These are phyloP conservation scores for Anoplolepis gracilipes DNA, from an alignment of 1,140 invertebrate species.

Conservation along the genomic window DNA sequence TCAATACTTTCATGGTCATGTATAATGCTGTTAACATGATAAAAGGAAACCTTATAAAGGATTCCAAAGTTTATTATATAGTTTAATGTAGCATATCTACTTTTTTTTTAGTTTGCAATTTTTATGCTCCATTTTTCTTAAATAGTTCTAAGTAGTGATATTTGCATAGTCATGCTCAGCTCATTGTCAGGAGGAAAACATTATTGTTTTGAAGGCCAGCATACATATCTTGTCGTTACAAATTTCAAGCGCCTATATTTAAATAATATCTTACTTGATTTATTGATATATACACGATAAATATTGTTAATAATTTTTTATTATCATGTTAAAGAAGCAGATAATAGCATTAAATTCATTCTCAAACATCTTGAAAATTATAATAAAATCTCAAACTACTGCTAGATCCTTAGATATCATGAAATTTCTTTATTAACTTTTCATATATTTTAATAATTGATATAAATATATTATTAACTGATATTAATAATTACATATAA, in stretches of 20 bases:
- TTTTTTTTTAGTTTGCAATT: not conserved
- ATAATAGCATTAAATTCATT: not conserved
- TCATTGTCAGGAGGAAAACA: not conserved
- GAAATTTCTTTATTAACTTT: not conserved
- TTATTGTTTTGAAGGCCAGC: not conserved
- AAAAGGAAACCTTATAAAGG: constrained; percentile 74
- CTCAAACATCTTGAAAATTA: not conserved
- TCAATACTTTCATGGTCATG: constrained; percentile 77
- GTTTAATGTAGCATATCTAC: constrained; percentile 6
- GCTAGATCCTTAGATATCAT: not conserved
- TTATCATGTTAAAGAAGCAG: not conserved
- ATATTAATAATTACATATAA: constrained; percentile 6
- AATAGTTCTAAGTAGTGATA: not conserved
- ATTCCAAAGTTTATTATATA: not conserved
- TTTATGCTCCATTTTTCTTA: not conserved
- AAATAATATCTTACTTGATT: not conserved
- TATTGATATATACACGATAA: not conserved
- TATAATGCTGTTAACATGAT: constrained; percentile 71
- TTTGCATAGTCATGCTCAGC: constrained; percentile 10
- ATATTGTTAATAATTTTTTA: not conserved
- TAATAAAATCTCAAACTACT: constrained; percentile 1
- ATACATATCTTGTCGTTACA: not conserved
- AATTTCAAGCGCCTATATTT: not conserved
- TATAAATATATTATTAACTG: too few species aligned
- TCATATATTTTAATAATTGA: too few species aligned